Percentiles rank a stretch among this genome's conserved stretches.
phyloP scores from a whole-genome alignment of 1,140 invertebrate genomes.

The Bradynema listronoti region DNA sequence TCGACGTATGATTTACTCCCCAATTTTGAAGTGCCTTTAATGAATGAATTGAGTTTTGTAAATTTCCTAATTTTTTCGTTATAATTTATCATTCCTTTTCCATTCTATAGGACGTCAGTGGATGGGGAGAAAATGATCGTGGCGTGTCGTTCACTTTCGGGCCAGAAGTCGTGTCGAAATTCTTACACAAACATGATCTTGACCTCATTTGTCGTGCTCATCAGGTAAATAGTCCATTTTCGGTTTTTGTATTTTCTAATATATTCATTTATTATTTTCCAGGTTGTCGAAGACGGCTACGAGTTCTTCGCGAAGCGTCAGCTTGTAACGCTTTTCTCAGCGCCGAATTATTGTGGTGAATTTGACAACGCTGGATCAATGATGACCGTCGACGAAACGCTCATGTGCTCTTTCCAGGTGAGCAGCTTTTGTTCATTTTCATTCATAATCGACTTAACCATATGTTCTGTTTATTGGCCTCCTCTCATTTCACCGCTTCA shows the following conservation, averaged over 20 bases:
- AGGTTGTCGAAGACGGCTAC: conserved; percentile 93
- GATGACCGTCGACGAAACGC: conserved; percentile 97
- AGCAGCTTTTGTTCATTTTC: conserved; percentile 26
- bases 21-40: conserved; percentile 52
- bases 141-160: conserved; percentile 62
- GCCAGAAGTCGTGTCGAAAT: conserved; percentile 63
- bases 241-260: conserved; percentile 3
- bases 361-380: conserved; percentile 88
- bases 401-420: conserved; percentile 87
- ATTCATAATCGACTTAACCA: too few species aligned
- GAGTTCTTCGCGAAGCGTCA: conserved; percentile 97
- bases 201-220: conserved; percentile 64
- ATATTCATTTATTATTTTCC: conserved; percentile 23
- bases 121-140: conserved; percentile 65
- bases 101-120: conserved; percentile 61
- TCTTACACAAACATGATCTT: conserved; percentile 63
- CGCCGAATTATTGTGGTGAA: conserved; percentile 97
- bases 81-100: conserved; percentile 5
- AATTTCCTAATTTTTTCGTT: conserved; percentile 14
- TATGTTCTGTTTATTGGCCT: too few species aligned
- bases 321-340: conserved; percentile 85
- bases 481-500: too few species aligned
- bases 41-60: conserved; percentile 45
- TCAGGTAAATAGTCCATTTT: conserved; percentile 32
- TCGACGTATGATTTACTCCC: conserved; percentile 7